Conservation (phyloP, 2,113 vertebrate genomes). For the Lepisosteus oculatus region DNA sequence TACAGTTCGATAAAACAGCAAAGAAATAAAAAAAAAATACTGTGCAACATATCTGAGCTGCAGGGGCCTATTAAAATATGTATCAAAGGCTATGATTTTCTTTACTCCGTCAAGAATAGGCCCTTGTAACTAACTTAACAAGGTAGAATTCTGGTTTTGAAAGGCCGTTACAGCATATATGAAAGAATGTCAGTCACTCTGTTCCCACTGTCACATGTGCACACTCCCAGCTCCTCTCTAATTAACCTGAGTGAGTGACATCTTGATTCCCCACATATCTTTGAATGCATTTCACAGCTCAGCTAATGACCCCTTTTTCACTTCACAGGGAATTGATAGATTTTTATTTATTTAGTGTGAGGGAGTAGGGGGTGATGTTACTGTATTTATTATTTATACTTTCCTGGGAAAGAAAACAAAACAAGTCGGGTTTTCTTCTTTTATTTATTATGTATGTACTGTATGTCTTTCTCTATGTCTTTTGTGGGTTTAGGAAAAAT, state of each 20-base stretch:
- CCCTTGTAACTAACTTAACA: constrained; percentile 20
- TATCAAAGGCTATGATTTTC: constrained; percentile 50
- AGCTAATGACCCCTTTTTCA: constrained; percentile 7
- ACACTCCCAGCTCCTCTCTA: constrained; percentile 13
- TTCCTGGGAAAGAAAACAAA: not conserved
- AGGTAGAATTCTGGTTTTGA: constrained; percentile 17
- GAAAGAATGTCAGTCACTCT: constrained; percentile 28
- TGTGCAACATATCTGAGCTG: constrained; percentile 36
- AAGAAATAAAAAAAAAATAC: constrained; percentile 17
- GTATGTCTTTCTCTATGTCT: too few species aligned
- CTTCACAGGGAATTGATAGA: constrained; percentile 4
- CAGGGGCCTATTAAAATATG: constrained; percentile 57
- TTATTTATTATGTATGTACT: too few species aligned
- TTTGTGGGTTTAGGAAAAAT: too few species aligned
- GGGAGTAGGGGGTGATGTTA: not conserved
- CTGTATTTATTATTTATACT: not conserved
- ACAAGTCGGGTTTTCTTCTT: too few species aligned
- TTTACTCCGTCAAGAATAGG: constrained; percentile 26
- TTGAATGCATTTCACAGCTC: not conserved
- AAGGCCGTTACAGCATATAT: constrained; percentile 13
- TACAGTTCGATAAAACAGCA: constrained; percentile 25
- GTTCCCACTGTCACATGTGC: not conserved
- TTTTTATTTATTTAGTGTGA: constrained; percentile 10
- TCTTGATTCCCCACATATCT: constrained; percentile 9
- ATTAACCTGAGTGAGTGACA: constrained; percentile 22